A percentile compares a stretch with the other conserved stretches of the same genome.
phyloP scores from a whole-genome alignment of 2,113 vertebrate genomes.

The Scatophagus argus region DNA sequence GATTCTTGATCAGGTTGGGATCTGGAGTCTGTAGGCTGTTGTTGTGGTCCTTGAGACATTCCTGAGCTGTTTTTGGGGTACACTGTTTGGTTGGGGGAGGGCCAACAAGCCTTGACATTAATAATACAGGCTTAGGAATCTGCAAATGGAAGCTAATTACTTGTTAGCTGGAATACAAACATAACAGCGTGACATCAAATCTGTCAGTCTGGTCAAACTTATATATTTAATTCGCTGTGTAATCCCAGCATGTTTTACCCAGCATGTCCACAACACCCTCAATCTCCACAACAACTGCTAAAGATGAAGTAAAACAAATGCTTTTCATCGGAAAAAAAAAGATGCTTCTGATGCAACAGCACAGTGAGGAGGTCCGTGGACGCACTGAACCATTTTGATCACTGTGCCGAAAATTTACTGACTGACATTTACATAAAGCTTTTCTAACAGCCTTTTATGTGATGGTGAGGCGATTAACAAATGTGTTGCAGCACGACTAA shows the following conservation, averaged over 20 bases:
- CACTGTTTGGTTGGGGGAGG: too few species aligned
- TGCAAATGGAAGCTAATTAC: not conserved
- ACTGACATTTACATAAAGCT: constrained; percentile 45
- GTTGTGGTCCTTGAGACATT: too few species aligned
- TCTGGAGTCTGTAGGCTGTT: too few species aligned
- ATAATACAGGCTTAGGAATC: too few species aligned
- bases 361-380: constrained; percentile 3
- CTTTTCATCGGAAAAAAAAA: not conserved
- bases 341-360: constrained; percentile 38
- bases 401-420: constrained; percentile 14
- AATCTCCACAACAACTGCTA: constrained; percentile 8
- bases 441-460: constrained; percentile 43
- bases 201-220: constrained; percentile 1
- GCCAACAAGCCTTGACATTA: too few species aligned
- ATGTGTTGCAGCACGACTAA: constrained; percentile 46
- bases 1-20: too few species aligned
- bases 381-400: constrained; percentile 29
- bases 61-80: too few species aligned
- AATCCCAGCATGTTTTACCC: constrained; percentile 24
- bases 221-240: not conserved
- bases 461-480: constrained; percentile 40
- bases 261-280: not conserved
- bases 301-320: constrained; percentile 1
- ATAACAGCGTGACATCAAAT: not conserved
- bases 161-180: not conserved